Evolutionary conservation across 1,140 invertebrate genomes (phyloP).

Genomic region (Megalopta genalis): DNA sequence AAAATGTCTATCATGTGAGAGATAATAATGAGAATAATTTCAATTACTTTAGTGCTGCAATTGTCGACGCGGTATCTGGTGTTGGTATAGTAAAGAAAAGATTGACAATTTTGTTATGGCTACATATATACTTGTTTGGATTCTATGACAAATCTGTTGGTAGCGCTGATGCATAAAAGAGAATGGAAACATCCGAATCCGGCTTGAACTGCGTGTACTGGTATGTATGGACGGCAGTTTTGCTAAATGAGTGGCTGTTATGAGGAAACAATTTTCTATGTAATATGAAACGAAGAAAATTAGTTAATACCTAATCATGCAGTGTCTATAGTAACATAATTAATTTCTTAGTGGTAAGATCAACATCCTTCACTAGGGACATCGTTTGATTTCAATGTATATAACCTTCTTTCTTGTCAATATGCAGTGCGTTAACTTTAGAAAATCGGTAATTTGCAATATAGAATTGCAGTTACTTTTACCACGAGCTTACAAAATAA

Average conservation of each 20-base stretch:
- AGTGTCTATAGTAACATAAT: constrained; percentile 8
- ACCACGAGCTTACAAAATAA: neutral
- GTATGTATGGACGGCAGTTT: constrained; percentile 36
- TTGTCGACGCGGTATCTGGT: neutral
- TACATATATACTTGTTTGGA: neutral
- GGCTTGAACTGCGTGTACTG: constrained; percentile 38
- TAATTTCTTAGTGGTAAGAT: constrained; percentile 31
- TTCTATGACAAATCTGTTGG: constrained; percentile 17
- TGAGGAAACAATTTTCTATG: constrained; percentile 6
- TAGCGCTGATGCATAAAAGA: constrained; percentile 9
- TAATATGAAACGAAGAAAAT: constrained; percentile 56
- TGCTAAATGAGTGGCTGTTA: constrained; percentile 23
- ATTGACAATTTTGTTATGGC: neutral
- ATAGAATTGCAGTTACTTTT: neutral
- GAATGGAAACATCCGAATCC: constrained; percentile 49
- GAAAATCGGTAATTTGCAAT: neutral
- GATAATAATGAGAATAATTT: neutral
- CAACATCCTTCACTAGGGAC: neutral
- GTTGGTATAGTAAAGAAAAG: neutral
- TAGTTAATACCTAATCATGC: constrained; percentile 15
- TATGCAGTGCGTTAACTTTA: constrained; percentile 33
- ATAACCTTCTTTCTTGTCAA: constrained; percentile 47
- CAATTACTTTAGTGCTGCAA: neutral
- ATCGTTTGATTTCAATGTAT: constrained; percentile 13
- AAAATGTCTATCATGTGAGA: neutral